phyloP scores from a whole-genome alignment of 2,797 vertebrate species.

The Alauda arvensis region DNA sequence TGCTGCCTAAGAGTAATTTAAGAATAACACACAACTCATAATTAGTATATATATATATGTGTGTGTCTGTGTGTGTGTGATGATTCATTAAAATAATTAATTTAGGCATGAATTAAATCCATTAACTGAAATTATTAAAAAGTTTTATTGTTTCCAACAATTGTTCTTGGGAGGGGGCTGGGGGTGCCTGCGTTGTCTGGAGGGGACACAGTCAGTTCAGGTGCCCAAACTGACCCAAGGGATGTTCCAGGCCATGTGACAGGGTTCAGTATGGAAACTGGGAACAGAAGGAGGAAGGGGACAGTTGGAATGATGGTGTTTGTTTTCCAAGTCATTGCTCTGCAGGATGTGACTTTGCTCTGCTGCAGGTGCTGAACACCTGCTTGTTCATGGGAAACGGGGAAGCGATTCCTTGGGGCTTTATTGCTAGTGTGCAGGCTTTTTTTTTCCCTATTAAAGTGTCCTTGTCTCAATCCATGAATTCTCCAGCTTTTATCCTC shows the following conservation, averaged over 20 bases:
- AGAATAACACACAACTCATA: not conserved
- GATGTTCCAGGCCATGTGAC: not conserved
- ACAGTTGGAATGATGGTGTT: accelerated
- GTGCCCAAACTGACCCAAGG: not conserved
- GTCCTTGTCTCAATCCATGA: not conserved
- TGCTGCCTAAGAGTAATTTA: not conserved
- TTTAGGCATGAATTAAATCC: not conserved
- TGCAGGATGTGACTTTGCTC: not conserved
- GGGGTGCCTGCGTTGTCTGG: not conserved
- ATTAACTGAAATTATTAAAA: not conserved
- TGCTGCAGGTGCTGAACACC: not conserved
- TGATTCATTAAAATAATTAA: not conserved
- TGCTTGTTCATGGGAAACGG: not conserved
- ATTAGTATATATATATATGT: not conserved
- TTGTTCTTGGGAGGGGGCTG: accelerated
- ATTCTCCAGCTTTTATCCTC: not conserved
- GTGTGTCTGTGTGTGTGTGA: too few relatives aligned
- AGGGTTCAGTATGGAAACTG: accelerated
- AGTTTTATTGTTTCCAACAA: not conserved
- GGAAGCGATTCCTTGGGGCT: not conserved
- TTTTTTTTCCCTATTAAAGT: not conserved
- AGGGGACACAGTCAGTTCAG: not conserved
- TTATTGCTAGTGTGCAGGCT: too few relatives aligned
- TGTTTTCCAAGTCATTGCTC: not conserved
- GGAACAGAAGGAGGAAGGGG: not conserved